Base-by-base conservation (phyloP, 37 sponge, comb jelly and placozoan genomes). In the Spongia lamella region DNA sequence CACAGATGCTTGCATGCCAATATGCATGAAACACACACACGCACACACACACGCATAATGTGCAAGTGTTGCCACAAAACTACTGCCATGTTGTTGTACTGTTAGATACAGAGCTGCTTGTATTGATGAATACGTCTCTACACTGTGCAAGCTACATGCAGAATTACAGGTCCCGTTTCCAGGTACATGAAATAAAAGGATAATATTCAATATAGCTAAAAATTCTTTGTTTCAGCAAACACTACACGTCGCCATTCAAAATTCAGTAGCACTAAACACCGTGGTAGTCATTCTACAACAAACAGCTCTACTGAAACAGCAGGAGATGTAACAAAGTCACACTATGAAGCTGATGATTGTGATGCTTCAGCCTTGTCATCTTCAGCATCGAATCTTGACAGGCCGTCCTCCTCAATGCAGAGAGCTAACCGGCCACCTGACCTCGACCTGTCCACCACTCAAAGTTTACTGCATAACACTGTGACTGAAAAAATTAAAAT, bases 81-180 rank as follows among this genome's bases (percentile, higher is more conserved):
- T 31, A 13, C 31, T 9, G 7, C 5, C 7, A 64, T 9, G 26
- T 15, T 26, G 39, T 16, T n/a, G 7, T n/a, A 6, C 63, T 19
- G 36, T 1, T 54, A 88, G 88, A 30, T 25, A 38, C 21, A 35
- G 90, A 63, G 90, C 86, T 38, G 90, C 86, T n/a, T 31, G 58
- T 38, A 51, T 85, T 37, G 90, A 90, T 30, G 63, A 81, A 30
- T 85, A 75, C 50, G 61, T 75, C 1, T 7, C 70, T 4, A 63
- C 78, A 7, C 53, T 90, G 34, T 33, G 61, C 6, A 61, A 61
- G 2, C 74, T 90, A 4, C 90, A 90, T 51, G 60, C 63, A 15
- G 64, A 90, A 66, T 84, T 90, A 38, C 66, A 90, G 24, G 84
- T 86, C 86, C 90, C 90, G 6, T 62, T 85, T 33, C 90, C 88